Conservation (phyloP, 2,113 vertebrate species). For the Urocitellus parryii region DNA sequence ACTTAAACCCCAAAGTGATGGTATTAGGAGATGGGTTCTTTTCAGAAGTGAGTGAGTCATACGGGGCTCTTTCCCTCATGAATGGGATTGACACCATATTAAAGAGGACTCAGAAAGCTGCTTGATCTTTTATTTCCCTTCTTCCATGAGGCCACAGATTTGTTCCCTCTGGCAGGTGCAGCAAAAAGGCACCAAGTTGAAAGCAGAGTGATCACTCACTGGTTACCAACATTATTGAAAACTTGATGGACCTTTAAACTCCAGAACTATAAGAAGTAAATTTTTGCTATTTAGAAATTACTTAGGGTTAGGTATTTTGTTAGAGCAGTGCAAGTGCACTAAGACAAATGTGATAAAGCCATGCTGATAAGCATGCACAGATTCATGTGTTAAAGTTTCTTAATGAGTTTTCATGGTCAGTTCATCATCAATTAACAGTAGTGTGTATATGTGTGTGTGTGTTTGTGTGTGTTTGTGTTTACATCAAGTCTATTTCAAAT, state of each 20-base stretch:
- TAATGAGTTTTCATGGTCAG: not conserved
- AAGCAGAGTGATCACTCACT: not conserved
- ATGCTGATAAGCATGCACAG: not conserved
- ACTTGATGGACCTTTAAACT: not conserved
- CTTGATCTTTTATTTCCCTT: not conserved
- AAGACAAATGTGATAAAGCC: not conserved
- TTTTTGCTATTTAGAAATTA: not conserved
- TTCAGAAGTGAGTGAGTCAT: not conserved
- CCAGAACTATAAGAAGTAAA: not conserved
- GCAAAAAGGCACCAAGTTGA: not conserved
- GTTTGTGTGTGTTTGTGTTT: not conserved
- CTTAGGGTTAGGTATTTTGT: not conserved
- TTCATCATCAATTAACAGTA: not conserved
- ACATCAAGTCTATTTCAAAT: not conserved
- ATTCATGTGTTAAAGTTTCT: not conserved
- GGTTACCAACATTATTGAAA: not conserved
- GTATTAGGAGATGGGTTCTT: not conserved
- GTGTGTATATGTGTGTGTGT: not conserved
- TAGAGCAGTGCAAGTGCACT: not conserved
- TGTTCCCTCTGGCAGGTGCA: not conserved
- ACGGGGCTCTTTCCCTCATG: not conserved
- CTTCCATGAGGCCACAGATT: not conserved
- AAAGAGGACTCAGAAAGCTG: not conserved
- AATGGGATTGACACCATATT: not conserved
- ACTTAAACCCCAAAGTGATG: not conserved